Percentiles rank a stretch among this genome's conserved stretches.
Conservation (phyloP, 2,888 invertebrate species). For the Ypsolopha sequella region DNA sequence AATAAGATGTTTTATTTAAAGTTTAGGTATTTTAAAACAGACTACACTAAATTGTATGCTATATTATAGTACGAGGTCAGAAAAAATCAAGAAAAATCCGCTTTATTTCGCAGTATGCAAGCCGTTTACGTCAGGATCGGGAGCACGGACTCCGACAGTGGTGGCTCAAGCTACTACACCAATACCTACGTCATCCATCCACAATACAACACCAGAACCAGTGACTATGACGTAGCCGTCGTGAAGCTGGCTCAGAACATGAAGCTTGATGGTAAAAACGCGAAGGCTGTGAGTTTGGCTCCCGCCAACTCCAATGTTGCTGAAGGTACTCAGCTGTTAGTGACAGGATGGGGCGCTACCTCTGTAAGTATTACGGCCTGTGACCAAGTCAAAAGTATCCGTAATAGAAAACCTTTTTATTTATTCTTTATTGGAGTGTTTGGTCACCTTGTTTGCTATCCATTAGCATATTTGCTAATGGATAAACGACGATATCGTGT, state of each 20-base stretch:
- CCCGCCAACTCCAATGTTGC: constrained; percentile 17
- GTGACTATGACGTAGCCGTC: constrained; percentile 57
- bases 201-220: constrained; percentile 33
- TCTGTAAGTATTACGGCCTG: constrained; percentile 25
- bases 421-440: no score
- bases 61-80: no score
- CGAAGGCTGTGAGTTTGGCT: constrained; percentile 25
- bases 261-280: constrained; percentile 27
- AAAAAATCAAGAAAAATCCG: no score
- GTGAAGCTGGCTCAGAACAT: constrained; percentile 36
- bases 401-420: not conserved
- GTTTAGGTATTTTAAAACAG: no score
- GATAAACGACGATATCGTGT: no score
- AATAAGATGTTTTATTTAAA: no score
- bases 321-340: constrained; percentile 23
- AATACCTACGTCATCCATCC: constrained; percentile 34
- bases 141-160: constrained; percentile 33
- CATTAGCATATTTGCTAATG: no score
- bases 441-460: no score
- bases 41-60: no score
- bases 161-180: constrained; percentile 47
- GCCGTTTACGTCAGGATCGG: constrained; percentile 41
- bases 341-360: constrained; percentile 55
- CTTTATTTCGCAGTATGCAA: constrained; percentile 25
- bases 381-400: not conserved